Evolutionary conservation across 2,888 invertebrate genomes (phyloP).

Genomic region (Lycophotia porphyrea): DNA sequence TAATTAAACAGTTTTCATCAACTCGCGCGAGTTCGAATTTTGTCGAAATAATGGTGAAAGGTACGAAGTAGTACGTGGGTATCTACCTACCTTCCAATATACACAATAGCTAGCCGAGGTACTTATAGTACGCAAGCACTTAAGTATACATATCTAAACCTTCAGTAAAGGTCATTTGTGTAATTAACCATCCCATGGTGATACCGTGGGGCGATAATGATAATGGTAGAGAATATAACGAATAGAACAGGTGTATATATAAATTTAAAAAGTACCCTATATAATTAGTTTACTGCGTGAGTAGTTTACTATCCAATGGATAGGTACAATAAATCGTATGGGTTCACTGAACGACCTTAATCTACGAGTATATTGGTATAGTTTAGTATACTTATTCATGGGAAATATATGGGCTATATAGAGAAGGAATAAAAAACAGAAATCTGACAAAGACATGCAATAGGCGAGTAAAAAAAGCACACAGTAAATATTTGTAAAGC

Average conservation of each 20-base stretch:
- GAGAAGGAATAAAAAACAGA: background rate
- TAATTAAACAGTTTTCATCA: background rate
- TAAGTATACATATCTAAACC: slow-evolving; percentile 42
- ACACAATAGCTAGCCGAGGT: slow-evolving; percentile 9
- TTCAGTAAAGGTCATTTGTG: slow-evolving; percentile 52
- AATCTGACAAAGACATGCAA: slow-evolving; percentile 8
- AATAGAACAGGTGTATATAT: slow-evolving; percentile 8
- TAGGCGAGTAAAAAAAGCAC: slow-evolving; percentile 1
- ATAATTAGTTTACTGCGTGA: slow-evolving; percentile 6
- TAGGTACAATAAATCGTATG: slow-evolving; percentile 37
- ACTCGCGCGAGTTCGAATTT: background rate
- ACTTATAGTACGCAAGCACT: slow-evolving; percentile 22
- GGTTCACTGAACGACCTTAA: slow-evolving; percentile 58
- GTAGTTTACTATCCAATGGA: background rate
- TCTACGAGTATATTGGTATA: slow-evolving; percentile 24
- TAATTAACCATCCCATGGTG: slow-evolving; percentile 46
- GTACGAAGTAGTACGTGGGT: slow-evolving; percentile 7
- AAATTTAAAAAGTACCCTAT: slow-evolving; percentile 18
- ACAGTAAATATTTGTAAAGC: slow-evolving; percentile 25
- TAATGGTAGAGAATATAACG: slow-evolving; percentile 22
- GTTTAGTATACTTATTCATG: slow-evolving; percentile 7
- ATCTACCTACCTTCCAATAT: slow-evolving; percentile 1
- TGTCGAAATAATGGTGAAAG: slow-evolving; percentile 10
- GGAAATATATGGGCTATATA: background rate
- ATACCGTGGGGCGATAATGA: slow-evolving; percentile 37